Evolutionary conservation across 2,888 invertebrate genomes (phyloP).

Genomic region (Rhabditoides inermis): DNA sequence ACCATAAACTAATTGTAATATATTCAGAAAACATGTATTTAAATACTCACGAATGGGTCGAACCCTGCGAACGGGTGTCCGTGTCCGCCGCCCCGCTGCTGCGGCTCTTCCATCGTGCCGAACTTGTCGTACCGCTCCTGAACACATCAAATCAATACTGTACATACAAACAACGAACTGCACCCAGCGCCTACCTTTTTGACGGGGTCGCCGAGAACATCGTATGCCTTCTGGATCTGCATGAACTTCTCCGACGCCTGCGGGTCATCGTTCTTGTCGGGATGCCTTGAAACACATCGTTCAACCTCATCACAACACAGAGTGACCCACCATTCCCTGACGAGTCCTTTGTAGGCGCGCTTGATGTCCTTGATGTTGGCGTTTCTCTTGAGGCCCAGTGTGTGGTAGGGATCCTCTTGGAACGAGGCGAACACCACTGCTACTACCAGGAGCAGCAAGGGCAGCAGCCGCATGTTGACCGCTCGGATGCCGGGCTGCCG

Average conservation of each 20-base stretch:
- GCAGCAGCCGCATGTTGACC: too few species aligned
- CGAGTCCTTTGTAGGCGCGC: slow-evolving; percentile 78
- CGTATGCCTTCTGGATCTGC: slow-evolving; percentile 45
- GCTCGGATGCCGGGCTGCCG: too few species aligned
- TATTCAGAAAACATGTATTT: too few species aligned
- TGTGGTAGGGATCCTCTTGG: slow-evolving; percentile 35
- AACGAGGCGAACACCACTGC: background rate
- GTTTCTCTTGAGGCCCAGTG: slow-evolving; percentile 68
- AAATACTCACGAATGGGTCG: slow-evolving; percentile 35
- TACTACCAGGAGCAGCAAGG: background rate
- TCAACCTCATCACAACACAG: background rate
- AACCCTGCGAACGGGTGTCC: slow-evolving; percentile 15
- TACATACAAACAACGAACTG: too few species aligned
- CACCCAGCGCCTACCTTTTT: slow-evolving; percentile 19
- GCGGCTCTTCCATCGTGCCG: slow-evolving; percentile 42
- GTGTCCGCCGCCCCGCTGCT: slow-evolving; percentile 8
- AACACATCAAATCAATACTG: background rate
- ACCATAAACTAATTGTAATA: too few species aligned
- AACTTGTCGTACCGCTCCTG: slow-evolving; percentile 38
- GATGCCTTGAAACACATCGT: slow-evolving; percentile 38
- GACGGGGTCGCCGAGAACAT: slow-evolving; percentile 33
- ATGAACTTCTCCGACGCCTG: slow-evolving; percentile 44
- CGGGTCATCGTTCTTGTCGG: slow-evolving; percentile 42
- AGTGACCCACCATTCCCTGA: slow-evolving; percentile 72
- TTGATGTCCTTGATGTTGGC: slow-evolving; percentile 75